Percentiles rank a stretch among this genome's conserved stretches.
These are phyloP conservation scores for Melolontha melolontha DNA, from an alignment of 2,888 invertebrate genomes.

Conservation along the genomic window DNA sequence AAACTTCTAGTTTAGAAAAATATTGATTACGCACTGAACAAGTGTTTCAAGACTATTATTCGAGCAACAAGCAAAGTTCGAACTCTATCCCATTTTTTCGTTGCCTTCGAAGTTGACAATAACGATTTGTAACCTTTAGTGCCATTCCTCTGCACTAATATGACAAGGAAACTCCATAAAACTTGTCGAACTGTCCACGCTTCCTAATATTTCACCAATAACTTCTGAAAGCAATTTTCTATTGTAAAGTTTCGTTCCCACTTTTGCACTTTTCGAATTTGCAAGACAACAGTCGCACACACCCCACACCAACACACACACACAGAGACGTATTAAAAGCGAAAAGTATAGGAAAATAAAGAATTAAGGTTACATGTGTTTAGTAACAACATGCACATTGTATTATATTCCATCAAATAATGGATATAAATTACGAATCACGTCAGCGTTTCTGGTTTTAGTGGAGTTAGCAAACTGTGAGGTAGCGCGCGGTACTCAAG, in stretches of 20 bases:
- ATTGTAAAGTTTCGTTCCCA: conserved; percentile 18
- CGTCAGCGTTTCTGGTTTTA: conserved; percentile 40
- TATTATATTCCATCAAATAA: conserved; percentile 37
- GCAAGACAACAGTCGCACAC: conserved; percentile 13
- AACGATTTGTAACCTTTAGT: conserved; percentile 57
- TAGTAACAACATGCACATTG: conserved; percentile 13
- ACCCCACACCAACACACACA: not conserved
- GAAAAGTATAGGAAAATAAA: not conserved
- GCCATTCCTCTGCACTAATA: conserved; percentile 56
- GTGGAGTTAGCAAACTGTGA: conserved; percentile 40
- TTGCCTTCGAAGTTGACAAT: conserved; percentile 56
- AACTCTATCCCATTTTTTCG: not conserved
- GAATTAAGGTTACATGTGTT: conserved; percentile 23
- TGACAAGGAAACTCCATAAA: conserved; percentile 58
- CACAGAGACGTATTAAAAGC: not conserved
- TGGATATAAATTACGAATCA: conserved; percentile 43
- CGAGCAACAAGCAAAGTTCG: too few species aligned
- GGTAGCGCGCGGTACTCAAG: conserved; percentile 45
- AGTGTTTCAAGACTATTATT: too few species aligned
- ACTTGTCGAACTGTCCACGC: conserved; percentile 57
- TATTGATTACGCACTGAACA: too few species aligned
- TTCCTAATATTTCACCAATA: conserved; percentile 54
- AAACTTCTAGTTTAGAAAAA: too few species aligned
- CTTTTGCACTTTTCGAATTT: conserved; percentile 21
- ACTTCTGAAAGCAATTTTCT: conserved; percentile 44